Evolutionary conservation across 2,797 vertebrate genomes (phyloP).

Genomic region (Meda fulgida): DNA sequence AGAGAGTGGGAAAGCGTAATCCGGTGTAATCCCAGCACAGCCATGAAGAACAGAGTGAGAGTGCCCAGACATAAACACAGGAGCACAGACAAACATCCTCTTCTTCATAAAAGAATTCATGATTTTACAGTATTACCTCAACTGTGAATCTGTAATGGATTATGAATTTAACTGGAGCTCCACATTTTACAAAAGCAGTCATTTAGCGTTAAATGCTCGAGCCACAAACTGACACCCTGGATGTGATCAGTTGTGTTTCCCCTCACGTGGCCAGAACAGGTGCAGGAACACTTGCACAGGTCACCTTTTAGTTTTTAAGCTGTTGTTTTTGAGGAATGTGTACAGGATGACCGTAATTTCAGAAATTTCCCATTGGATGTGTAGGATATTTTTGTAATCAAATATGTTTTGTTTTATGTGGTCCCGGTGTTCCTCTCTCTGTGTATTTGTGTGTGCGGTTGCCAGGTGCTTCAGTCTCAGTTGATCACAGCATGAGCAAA

Average conservation of each 20-base stretch:
- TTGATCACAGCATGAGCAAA: slow-evolving; percentile 23
- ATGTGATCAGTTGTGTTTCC: background rate
- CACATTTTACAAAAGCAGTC: background rate
- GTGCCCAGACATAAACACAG: slow-evolving; percentile 29
- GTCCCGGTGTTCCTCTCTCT: background rate
- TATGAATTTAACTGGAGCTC: background rate
- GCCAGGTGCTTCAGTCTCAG: slow-evolving; percentile 44
- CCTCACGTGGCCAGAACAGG: slow-evolving; percentile 39
- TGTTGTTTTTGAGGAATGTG: background rate
- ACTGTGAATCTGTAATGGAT: slow-evolving; percentile 1
- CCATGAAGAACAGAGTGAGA: slow-evolving; percentile 60
- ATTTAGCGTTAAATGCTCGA: background rate
- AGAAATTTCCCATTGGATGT: background rate
- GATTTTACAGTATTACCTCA: background rate
- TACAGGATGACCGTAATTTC: background rate
- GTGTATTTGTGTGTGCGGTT: slow-evolving; percentile 36
- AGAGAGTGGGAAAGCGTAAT: slow-evolving; percentile 74
- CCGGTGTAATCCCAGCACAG: slow-evolving; percentile 76
- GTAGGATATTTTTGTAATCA: slow-evolving; percentile 11
- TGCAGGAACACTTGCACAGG: slow-evolving; percentile 6
- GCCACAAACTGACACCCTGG: background rate
- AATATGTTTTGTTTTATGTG: background rate
- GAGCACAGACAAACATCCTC: background rate
- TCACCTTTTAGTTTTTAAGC: slow-evolving; percentile 8
- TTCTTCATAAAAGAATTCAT: background rate